Evolutionary conservation across 2,113 vertebrate species (phyloP), one percentile per base, ranked within the genome.

Genomic region (Ammodytes dubius): DNA sequence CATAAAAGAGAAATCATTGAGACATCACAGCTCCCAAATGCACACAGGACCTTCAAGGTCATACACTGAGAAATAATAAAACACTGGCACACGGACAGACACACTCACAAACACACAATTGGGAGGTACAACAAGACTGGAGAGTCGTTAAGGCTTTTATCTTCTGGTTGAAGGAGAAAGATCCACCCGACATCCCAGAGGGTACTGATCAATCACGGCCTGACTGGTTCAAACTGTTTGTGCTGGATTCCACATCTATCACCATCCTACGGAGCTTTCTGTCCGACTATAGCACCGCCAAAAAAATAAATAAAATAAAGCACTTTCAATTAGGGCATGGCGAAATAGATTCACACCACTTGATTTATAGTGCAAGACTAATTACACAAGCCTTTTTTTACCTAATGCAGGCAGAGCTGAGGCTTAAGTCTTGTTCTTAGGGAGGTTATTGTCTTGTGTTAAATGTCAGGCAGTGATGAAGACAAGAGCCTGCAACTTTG

Each of bases 331-430:
- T 98, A 98, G 97, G 95, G 94, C 96, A 96, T 85, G 89, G 94
- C 94, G 93, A 95, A 96, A 95, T 97, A 96, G 95, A 98, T 95
- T 97, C 95, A 93, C 95, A 88, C 86, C 93, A 95, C 96, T 97
- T 99, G 96, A 98, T 99, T 99, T 97, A 98, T 98, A 96, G 95
- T 85, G 96, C 96, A 96, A 95, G 95, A 96, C 96, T 97, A 97
- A 99, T 99, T 99, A 97, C 94, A 91, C 76, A 95, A 95, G 95
- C 94, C 95, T 93, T 94, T 84, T 83, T 88, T 54, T 46, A 91
- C 91, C 93, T 96, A 97, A 97, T 97, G 96, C 97, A 95, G 97
- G 96, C 95, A 91, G 96, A 96, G 94, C 95, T 92, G 90, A 95
- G 95, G 93, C 94, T 96, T 95, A 95, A 27, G 94, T 94, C 92